Evolutionary conservation across 2,113 vertebrate species (phyloP), one percentile per base, ranked within the genome.

Genomic region (Ancistrus triradiatus): DNA sequence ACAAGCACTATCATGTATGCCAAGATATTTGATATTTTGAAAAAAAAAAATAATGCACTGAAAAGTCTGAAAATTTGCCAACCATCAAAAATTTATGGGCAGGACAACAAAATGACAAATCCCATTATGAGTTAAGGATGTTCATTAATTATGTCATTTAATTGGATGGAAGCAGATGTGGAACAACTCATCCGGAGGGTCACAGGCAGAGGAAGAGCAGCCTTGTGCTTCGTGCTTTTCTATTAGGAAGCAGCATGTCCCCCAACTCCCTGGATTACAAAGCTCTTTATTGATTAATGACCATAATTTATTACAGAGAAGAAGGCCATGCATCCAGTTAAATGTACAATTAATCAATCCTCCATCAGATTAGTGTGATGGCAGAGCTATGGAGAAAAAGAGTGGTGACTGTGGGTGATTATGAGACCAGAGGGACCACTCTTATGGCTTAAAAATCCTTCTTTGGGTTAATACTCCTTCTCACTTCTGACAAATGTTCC

Each of bases 211-310:
- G 87, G 56, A 91, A 87, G 89, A 89, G 89, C 71, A 44, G 64
- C 69, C 78, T 66, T 40, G 87, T 91, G 86, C 85, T 86, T 69
- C 89, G 91, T 90, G 89, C 87, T 90, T 94, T 97, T 93, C 94
- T 96, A 97, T 97, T 95, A 97, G 90, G 88, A 95, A 90, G 78
- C 95, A 95, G 95, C 93, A 89, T 92, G 95, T 93, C 88, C 92
- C 92, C 92, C 90, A 93, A 93, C 91, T 92, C 86, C 87, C 85
- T 89, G 89, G 91, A 94, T 93, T 90, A 93, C 91, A 84, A 87
- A 92, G 92, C 91, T 93, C 91, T 96, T 88, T 97, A 98, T 98
- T 98, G 96, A 98, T 98, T 97, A 98, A 98, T 98, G 94, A 91
- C 92, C 88, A 93, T 97, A 93, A 97, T 98, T 97, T 97, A 98